Evolutionary conservation across 2,113 vertebrate species (phyloP).

Genomic region (Eulemur macaco): DNA sequence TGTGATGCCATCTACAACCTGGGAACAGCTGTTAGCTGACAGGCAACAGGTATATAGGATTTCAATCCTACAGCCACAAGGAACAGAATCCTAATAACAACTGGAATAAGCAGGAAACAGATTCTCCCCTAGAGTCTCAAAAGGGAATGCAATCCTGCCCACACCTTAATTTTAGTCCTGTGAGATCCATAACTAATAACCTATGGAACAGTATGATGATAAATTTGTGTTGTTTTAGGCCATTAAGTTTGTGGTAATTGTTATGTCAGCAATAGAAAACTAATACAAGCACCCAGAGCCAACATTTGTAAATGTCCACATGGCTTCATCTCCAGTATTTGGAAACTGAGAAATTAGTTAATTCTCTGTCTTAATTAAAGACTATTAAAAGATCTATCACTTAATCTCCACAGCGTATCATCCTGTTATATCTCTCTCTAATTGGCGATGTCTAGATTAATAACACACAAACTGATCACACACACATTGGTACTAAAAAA

Average conservation of each 20-base stretch:
- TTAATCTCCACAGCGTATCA: neutral
- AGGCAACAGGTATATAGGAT: neutral
- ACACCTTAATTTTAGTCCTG: neutral
- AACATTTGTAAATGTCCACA: neutral
- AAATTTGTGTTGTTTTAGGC: neutral
- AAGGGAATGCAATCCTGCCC: neutral
- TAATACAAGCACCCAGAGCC: neutral
- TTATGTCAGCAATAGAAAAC: neutral
- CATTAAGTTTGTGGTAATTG: neutral
- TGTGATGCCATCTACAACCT: neutral
- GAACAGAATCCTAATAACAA: neutral
- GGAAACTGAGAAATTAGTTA: neutral
- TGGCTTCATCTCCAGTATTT: neutral
- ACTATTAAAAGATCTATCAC: neutral
- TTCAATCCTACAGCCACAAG: neutral
- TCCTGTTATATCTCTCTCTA: neutral
- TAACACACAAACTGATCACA: neutral
- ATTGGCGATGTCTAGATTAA: neutral
- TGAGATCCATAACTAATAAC: neutral
- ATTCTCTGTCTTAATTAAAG: neutral
- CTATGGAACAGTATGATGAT: neutral
- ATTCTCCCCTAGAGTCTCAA: neutral
- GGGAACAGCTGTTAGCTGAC: neutral
- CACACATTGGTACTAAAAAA: neutral
- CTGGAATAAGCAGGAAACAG: neutral